phyloP scores from a whole-genome alignment of 2,113 vertebrate genomes.

The Microcebus ravelobensis region DNA sequence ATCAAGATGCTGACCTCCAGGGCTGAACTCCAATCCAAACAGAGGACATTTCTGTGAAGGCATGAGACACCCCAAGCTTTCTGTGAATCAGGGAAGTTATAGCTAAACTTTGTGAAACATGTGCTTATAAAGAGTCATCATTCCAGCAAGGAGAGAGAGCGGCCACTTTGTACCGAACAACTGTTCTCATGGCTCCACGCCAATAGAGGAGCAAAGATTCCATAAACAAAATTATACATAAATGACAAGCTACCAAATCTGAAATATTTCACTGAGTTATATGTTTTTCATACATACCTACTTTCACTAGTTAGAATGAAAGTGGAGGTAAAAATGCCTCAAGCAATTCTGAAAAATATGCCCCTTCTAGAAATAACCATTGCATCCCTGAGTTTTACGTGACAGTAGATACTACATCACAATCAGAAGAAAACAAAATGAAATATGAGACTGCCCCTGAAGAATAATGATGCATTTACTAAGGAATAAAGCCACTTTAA shows the following conservation, averaged over 20 bases:
- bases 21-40: constrained; percentile 63
- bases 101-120: constrained; percentile 56
- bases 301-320: neutral
- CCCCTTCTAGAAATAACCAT: neutral
- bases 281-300: neutral
- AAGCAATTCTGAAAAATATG: neutral
- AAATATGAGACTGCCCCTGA: neutral
- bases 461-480: constrained; percentile 59
- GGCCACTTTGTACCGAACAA: neutral
- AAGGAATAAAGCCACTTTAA: constrained; percentile 63
- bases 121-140: neutral
- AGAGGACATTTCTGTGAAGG: constrained; percentile 61
- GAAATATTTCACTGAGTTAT: neutral
- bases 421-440: neutral
- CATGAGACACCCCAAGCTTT: constrained; percentile 65
- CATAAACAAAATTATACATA: neutral
- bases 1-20: constrained; percentile 52
- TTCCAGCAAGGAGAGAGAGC: neutral
- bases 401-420: neutral
- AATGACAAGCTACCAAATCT: neutral
- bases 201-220: neutral
- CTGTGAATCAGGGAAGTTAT: constrained; percentile 68
- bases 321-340: neutral
- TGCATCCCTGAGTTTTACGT: neutral
- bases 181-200: neutral